These are phyloP conservation scores for Neoaliturus tenellus DNA, from an alignment of 2,888 invertebrate genomes.

Conservation along the genomic window DNA sequence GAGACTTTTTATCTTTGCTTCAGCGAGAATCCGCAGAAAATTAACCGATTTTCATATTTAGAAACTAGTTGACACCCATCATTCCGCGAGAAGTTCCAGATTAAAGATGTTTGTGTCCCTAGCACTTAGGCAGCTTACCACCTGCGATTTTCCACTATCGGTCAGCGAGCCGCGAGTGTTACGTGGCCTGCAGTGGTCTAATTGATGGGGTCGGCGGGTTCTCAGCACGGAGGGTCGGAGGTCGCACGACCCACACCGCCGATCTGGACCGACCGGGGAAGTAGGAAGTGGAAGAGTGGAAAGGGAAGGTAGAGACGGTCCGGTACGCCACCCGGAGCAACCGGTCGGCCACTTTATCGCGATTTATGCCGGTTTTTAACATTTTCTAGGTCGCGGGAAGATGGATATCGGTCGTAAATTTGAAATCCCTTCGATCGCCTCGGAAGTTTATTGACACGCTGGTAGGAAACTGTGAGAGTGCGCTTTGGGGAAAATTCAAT, in stretches of 20 bases:
- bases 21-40: too few species aligned
- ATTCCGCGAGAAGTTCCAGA: too few species aligned
- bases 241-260: conserved; percentile 42
- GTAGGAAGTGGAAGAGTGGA: not conserved
- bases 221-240: conserved; percentile 47
- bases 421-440: not conserved
- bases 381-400: conserved; percentile 14
- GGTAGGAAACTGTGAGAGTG: too few species aligned
- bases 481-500: too few species aligned
- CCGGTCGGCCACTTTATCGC: not conserved
- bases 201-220: conserved; percentile 48
- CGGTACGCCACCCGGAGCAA: not conserved
- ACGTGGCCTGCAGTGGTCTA: conserved; percentile 43
- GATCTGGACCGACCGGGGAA: conserved; percentile 12
- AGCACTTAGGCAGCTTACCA: too few species aligned
- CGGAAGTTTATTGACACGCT: not conserved
- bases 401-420: conserved; percentile 35
- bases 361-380: conserved; percentile 30
- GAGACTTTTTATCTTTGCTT: too few species aligned
- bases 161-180: conserved; percentile 2
- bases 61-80: too few species aligned
- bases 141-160: conserved; percentile 8
- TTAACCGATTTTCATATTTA: too few species aligned
- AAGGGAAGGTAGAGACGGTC: not conserved
- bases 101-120: too few species aligned